These are phyloP conservation scores for Creontiades dilutus DNA, from an alignment of 2,888 invertebrate species.

Conservation along the genomic window DNA sequence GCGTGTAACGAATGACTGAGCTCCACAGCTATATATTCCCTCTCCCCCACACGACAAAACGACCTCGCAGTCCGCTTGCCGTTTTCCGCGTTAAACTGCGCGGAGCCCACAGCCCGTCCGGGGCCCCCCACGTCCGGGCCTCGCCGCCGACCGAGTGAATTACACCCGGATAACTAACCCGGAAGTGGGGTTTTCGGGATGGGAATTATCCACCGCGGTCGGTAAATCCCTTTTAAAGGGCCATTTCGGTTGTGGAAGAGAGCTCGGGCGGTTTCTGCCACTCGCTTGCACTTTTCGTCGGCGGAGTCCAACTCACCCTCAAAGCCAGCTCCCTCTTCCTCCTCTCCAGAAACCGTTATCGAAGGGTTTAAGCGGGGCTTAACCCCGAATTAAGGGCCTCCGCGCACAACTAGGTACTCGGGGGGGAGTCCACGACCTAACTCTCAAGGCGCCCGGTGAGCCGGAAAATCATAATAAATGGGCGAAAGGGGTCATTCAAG, in stretches of 20 bases:
- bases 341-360: no score
- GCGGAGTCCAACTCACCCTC: neutral
- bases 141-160: neutral
- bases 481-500: no score
- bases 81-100: slow-evolving; percentile 12
- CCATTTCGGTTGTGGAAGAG: neutral
- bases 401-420: no score
- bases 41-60: neutral
- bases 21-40: neutral
- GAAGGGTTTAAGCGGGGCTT: no score
- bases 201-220: neutral
- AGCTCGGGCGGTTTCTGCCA: slow-evolving; percentile 11
- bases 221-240: slow-evolving; percentile 26
- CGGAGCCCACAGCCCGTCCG: neutral
- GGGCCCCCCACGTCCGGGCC: neutral
- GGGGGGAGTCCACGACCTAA: no score
- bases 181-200: neutral
- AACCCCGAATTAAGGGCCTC: no score
- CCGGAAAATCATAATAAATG: no score
- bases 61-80: neutral
- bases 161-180: slow-evolving; percentile 22
- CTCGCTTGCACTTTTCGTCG: neutral
- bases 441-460: no score
- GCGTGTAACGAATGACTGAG: neutral
- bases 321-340: no score